Evolutionary conservation across 2,797 vertebrate species (phyloP).

Genomic region (Ciconia nigra): DNA sequence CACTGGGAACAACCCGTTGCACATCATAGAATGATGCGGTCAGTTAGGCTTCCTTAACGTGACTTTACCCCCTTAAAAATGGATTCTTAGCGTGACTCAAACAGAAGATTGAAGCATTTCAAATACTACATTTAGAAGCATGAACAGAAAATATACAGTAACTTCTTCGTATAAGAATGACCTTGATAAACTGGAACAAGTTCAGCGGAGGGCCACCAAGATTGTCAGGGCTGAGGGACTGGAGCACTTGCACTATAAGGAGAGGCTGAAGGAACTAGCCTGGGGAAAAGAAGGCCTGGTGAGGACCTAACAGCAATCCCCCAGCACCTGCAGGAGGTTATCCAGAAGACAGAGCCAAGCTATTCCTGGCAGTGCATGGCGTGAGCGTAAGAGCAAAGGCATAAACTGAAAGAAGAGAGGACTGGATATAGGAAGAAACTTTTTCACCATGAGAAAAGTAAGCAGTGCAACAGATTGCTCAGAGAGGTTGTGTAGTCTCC

Average conservation of each 20-base stretch:
- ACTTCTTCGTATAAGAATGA: background rate
- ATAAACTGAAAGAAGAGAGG: background rate
- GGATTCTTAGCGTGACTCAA: background rate
- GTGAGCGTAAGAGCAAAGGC: background rate
- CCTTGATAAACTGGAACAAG: background rate
- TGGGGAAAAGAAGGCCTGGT: background rate
- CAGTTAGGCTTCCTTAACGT: background rate
- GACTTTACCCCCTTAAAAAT: background rate
- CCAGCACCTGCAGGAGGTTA: background rate
- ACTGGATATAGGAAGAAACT: background rate
- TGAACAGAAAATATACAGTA: background rate
- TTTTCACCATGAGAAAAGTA: background rate
- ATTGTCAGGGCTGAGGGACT: background rate
- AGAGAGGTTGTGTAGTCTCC: background rate
- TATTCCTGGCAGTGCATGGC: background rate
- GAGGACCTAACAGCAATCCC: background rate
- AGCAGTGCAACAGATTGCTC: background rate
- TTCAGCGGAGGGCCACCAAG: background rate
- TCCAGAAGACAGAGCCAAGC: background rate
- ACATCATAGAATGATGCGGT: background rate
- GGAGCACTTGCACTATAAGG: background rate
- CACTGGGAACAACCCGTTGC: background rate
- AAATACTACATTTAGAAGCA: background rate
- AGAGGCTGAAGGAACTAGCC: background rate
- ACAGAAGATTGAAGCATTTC: background rate